Evolutionary conservation across 1,140 invertebrate species (phyloP), one percentile per base, ranked within the genome.

Genomic region (Drosophila pruinosa): DNA sequence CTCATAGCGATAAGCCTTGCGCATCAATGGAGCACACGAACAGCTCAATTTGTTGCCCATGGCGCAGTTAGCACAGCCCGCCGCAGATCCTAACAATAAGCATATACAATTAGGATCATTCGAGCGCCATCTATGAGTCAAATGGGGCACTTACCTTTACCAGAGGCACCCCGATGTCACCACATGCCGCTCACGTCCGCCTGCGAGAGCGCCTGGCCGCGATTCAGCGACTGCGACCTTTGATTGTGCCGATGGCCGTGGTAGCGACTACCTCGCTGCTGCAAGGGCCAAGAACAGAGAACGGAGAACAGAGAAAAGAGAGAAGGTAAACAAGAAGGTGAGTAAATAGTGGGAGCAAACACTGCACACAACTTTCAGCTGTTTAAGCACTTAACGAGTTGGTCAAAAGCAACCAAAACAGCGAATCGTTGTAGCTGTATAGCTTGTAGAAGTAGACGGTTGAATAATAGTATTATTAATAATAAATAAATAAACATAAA

Each of bases 31-130:
- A 79, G 97, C 97, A 93, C 97, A 98, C 80, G 96, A 97, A 93
- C 97, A 98, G 91, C 96, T 97, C 89, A 98, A 93, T 93, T 98
- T 98, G 93, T 98, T 98, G 92, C 97, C 97, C 97, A 99, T 98
- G 89, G 92, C 92, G 89, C 93, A 93, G 92, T 93, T 92, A 70
- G 89, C 78, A 80, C 91, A 91, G 78, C 88, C 74, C 50, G 75
- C 68, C 72, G 85, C 89, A 74, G 88, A 73, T 75, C 90, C 90
- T 91, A 26, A 6, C 0, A 5, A 10, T 10, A 14, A 28, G 2
- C 7, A 28, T 8, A 39, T 54, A 7, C 4, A 15, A 56, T 3
- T 34, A 22, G 12, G 6, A 17, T 50, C 10, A 48, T 14, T n/a
- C n/a, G n/a, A n/a, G n/a, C n/a, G n/a, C n/a, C n/a, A 5, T 28